A percentile compares a stretch with the other conserved stretches of the same genome.
Evolutionary conservation across 2,888 invertebrate species (phyloP).

Genomic region (Drosophila recens): DNA sequence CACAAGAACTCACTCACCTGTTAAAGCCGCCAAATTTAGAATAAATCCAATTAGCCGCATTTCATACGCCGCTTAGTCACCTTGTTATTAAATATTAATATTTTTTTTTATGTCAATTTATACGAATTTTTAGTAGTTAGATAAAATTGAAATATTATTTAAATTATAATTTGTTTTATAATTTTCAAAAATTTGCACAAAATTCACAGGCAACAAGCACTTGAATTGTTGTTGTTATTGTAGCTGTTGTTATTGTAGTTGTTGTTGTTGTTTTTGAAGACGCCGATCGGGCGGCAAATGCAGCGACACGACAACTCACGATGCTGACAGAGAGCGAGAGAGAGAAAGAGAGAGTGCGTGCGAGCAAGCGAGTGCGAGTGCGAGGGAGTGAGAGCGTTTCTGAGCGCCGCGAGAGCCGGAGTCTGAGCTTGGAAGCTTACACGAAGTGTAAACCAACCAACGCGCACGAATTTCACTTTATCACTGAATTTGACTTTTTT

Average conservation of each 20-base stretch:
- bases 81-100: slow-evolving; percentile 19
- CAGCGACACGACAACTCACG: slow-evolving; percentile 35
- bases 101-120: neutral
- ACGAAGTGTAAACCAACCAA: slow-evolving; percentile 71
- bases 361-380: neutral
- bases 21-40: slow-evolving; percentile 84
- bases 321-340: neutral
- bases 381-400: slow-evolving; percentile 9
- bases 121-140: neutral
- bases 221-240: slow-evolving; percentile 41
- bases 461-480: slow-evolving; percentile 76
- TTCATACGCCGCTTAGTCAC: slow-evolving; percentile 11
- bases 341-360: slow-evolving; percentile 7
- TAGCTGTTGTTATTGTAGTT: slow-evolving; percentile 26
- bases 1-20: slow-evolving; percentile 78
- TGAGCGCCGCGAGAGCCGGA: slow-evolving; percentile 56
- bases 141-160: neutral
- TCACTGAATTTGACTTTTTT: slow-evolving; percentile 75
- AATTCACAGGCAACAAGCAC: slow-evolving; percentile 9
- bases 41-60: slow-evolving; percentile 85
- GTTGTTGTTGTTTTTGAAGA: slow-evolving; percentile 36
- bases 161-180: neutral
- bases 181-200: neutral
- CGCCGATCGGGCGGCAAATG: slow-evolving; percentile 55
- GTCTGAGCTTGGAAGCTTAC: slow-evolving; percentile 57